These are phyloP conservation scores for Chondrilla cf. caribensis DNA, from an alignment of 37 sponge, comb jelly and placozoan species.

Conservation along the genomic window DNA sequence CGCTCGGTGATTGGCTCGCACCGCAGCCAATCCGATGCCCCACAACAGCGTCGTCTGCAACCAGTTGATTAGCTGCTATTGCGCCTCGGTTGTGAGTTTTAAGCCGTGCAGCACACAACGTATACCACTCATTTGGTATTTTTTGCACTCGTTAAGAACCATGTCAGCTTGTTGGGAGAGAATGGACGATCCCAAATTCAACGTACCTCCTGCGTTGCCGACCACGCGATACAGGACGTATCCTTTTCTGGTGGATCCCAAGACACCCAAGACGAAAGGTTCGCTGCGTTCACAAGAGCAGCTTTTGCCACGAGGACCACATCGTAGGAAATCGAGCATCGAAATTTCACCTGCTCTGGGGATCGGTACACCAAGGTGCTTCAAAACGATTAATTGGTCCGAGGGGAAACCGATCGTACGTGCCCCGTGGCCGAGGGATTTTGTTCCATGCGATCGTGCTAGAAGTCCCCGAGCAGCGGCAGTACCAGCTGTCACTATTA, in stretches of 20 bases:
- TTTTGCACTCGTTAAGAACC: background rate
- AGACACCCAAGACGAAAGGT: too few relatives aligned
- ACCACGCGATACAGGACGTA: background rate
- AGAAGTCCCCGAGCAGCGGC: background rate
- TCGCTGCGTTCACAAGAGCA: too few relatives aligned
- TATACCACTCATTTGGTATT: too few relatives aligned
- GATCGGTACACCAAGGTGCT: conserved; percentile 8
- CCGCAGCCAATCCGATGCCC: background rate
- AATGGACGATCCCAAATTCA: background rate
- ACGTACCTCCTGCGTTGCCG: background rate
- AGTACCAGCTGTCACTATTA: background rate
- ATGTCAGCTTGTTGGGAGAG: background rate
- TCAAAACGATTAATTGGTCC: conserved; percentile 17
- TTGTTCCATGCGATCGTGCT: background rate
- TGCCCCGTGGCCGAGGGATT: conserved; percentile 35
- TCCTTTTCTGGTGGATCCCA: background rate
- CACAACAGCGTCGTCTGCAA: background rate
- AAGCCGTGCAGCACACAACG: too few relatives aligned
- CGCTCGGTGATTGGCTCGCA: too few relatives aligned
- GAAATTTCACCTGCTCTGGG: conserved; percentile 15
- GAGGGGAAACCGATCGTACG: conserved; percentile 53
- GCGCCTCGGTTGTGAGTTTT: too few relatives aligned
- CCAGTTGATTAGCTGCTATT: background rate
- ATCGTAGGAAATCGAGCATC: background rate
- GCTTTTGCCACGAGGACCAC: background rate